Evolutionary conservation across 1,140 invertebrate genomes (phyloP).

Genomic region (Vollenhovia emeryi): DNA sequence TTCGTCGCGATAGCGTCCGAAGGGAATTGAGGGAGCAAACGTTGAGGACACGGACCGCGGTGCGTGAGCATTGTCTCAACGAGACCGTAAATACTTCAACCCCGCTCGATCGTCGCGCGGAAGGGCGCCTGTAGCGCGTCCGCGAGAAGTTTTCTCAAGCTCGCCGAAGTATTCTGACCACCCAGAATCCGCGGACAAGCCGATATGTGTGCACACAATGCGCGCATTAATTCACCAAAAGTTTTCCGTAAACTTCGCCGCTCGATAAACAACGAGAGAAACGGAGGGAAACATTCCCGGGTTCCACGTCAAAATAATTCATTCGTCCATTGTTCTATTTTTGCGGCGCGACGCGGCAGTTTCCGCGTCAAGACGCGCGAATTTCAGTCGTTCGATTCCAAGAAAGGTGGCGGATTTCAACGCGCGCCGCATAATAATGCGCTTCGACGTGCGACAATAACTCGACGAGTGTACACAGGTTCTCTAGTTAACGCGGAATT

Average conservation of each 20-base stretch:
- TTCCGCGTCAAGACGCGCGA: neutral
- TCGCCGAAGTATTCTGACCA: conserved; percentile 69
- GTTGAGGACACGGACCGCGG: conserved; percentile 16
- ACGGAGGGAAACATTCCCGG: neutral
- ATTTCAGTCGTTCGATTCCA: neutral
- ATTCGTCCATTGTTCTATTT: neutral
- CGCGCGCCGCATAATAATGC: neutral
- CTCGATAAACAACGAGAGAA: neutral
- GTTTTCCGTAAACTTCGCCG: neutral
- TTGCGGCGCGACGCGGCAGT: neutral
- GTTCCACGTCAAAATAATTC: neutral
- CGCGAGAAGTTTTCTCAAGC: conserved; percentile 60
- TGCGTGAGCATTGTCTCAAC: conserved; percentile 79
- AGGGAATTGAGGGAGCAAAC: conserved; percentile 41
- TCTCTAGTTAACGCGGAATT: conserved; percentile 26
- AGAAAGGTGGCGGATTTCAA: neutral
- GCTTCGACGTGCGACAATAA: conserved; percentile 21
- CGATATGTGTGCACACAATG: conserved; percentile 1
- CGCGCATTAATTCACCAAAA: conserved; percentile 20
- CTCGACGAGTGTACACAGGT: conserved; percentile 15
- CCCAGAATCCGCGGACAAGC: conserved; percentile 63
- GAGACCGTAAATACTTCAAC: conserved; percentile 79
- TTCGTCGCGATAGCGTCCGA: conserved; percentile 49
- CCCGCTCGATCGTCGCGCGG: conserved; percentile 65
- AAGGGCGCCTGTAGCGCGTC: conserved; percentile 58